Conservation (phyloP, 2,113 vertebrate genomes). For the Orycteropus afer region DNA sequence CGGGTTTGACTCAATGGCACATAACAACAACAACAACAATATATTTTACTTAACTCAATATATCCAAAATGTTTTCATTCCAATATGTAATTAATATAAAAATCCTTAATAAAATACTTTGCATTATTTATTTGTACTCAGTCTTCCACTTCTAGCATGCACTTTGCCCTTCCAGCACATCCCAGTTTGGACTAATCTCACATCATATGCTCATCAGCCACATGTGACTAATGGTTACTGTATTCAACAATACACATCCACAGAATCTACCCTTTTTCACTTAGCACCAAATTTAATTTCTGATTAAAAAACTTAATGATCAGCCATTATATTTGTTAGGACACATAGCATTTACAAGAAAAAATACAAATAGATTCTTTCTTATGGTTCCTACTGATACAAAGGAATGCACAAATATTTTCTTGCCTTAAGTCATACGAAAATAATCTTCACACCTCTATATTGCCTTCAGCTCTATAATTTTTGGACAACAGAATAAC, state of each 20-base stretch:
- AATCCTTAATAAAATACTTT: background rate
- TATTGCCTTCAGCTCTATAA: background rate
- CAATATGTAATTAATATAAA: background rate
- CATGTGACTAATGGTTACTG: background rate
- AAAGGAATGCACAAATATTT: background rate
- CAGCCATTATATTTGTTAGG: background rate
- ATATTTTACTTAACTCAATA: background rate
- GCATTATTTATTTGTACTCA: background rate
- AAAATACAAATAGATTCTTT: background rate
- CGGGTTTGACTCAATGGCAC: no score
- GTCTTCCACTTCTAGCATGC: background rate
- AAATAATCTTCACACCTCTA: background rate
- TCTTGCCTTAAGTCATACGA: background rate
- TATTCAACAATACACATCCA: background rate
- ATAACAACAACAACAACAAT: no score
- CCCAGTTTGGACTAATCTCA: background rate
- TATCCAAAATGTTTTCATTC: constrained; percentile 3
- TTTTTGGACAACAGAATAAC: background rate
- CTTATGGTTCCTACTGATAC: background rate
- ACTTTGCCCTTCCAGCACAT: background rate
- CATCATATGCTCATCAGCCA: background rate
- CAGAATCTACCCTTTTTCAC: background rate
- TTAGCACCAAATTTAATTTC: background rate
- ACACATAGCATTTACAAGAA: background rate
- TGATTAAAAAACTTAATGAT: background rate